These are phyloP conservation scores for Endotricha flammealis DNA, from an alignment of 2,888 invertebrate genomes.

Conservation along the genomic window DNA sequence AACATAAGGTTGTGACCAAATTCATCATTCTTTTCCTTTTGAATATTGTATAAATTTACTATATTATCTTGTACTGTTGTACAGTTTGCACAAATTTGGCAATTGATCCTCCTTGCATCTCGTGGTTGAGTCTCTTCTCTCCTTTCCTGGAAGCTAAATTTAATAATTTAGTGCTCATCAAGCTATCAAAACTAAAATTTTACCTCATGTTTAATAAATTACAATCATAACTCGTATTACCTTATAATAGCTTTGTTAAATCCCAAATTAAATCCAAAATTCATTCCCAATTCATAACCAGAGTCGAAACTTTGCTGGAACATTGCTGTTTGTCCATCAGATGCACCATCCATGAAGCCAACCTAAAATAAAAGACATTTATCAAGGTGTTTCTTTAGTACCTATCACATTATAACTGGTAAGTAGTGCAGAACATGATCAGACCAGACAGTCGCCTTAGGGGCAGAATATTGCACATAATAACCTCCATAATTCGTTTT, in stretches of 20 bases:
- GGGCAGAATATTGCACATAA: no score
- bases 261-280: slow-evolving; percentile 79
- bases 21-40: slow-evolving; percentile 50
- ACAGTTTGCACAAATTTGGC: slow-evolving; percentile 49
- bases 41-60: slow-evolving; percentile 49
- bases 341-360: slow-evolving; percentile 83
- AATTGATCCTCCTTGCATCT: slow-evolving; percentile 50
- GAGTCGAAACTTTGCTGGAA: slow-evolving; percentile 84
- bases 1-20: slow-evolving; percentile 4
- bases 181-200: no score
- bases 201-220: no score
- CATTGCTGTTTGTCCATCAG: slow-evolving; percentile 79
- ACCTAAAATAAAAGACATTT: slow-evolving; percentile 54
- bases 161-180: no score
- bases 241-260: slow-evolving; percentile 32
- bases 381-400: no score
- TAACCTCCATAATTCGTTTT: no score
- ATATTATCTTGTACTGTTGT: slow-evolving; percentile 40
- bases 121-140: slow-evolving; percentile 11
- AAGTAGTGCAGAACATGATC: no score
- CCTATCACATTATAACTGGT: no score
- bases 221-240: no score
- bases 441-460: no score
- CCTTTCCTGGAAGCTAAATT: slow-evolving; percentile 27
- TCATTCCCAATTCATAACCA: slow-evolving; percentile 83